Evolutionary conservation across 1,140 invertebrate species (phyloP).

Genomic region (Megalopta genalis): DNA sequence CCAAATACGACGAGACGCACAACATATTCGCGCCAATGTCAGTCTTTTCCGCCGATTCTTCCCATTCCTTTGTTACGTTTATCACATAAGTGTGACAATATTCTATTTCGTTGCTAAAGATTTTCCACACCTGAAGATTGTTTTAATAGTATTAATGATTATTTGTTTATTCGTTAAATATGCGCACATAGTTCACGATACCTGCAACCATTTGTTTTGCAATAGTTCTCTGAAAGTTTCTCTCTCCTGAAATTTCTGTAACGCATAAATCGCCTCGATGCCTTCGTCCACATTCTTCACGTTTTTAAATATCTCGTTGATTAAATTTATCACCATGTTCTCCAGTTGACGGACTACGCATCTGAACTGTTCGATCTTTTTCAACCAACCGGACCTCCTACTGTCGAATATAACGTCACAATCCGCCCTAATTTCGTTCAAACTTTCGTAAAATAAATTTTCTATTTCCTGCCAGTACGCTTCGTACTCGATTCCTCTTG

Average conservation of each 20-base stretch:
- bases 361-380: constrained; percentile 85
- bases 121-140: constrained; percentile 84
- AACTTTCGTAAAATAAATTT: constrained; percentile 84
- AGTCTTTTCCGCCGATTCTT: constrained; percentile 83
- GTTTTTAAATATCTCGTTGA: constrained; percentile 85
- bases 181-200: constrained; percentile 53
- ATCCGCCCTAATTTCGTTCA: constrained; percentile 83
- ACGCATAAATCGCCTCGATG: constrained; percentile 84
- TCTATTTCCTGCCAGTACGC: constrained; percentile 80
- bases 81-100: constrained; percentile 78
- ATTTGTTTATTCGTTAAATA: neutral
- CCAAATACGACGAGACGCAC: constrained; percentile 80
- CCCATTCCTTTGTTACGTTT: constrained; percentile 80
- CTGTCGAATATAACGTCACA: constrained; percentile 87
- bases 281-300: constrained; percentile 87
- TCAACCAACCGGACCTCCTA: constrained; percentile 85
- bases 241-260: constrained; percentile 86
- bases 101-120: constrained; percentile 87
- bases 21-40: constrained; percentile 84
- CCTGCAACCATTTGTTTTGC: constrained; percentile 82
- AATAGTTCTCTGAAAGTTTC: constrained; percentile 83
- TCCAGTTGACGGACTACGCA: constrained; percentile 84
- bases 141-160: constrained; percentile 5
- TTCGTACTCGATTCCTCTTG: constrained; percentile 86
- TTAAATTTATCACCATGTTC: constrained; percentile 83